phyloP scores from a whole-genome alignment of 2,888 invertebrate species.

The Caenorhabditis sulstoni region DNA sequence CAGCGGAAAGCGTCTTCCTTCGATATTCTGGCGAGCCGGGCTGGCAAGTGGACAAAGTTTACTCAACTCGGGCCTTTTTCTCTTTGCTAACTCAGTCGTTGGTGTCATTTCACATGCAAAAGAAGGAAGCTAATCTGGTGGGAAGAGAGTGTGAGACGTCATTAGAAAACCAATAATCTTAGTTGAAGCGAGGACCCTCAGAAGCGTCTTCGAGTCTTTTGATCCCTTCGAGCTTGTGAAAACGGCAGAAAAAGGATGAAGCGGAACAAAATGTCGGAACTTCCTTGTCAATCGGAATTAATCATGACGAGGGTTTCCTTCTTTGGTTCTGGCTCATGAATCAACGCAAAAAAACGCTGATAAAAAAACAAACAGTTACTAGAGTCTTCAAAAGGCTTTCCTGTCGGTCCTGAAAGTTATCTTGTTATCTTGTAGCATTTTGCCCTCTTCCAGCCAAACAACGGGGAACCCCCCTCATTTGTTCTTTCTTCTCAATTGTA shows the following conservation, averaged over 20 bases:
- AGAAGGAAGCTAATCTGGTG: conserved; percentile 19
- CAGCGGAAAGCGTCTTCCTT: not conserved
- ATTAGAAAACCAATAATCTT: conserved; percentile 26
- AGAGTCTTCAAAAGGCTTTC: conserved; percentile 10
- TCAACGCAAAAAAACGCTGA: no score
- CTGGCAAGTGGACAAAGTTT: conserved; percentile 24
- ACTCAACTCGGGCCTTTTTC: not conserved
- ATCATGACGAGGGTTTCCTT: no score
- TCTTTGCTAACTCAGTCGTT: not conserved
- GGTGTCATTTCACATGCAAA: conserved; percentile 11
- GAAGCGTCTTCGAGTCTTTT: conserved; percentile 2
- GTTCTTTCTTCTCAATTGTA: not conserved
- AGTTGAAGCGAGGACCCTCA: not conserved
- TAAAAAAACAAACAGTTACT: no score
- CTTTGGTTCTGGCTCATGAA: no score
- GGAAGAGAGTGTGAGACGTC: conserved; percentile 12
- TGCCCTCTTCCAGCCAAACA: conserved; percentile 10
- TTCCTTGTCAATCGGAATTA: conserved; percentile 4
- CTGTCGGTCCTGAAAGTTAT: conserved; percentile 15
- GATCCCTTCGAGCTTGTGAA: not conserved
- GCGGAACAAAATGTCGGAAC: conserved; percentile 8
- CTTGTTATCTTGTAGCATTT: not conserved
- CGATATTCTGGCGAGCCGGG: not conserved
- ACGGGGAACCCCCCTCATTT: conserved; percentile 45
- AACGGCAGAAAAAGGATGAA: not conserved